phyloP scores from a whole-genome alignment of 2,113 vertebrate species.

The Pangasianodon hypophthalmus region DNA sequence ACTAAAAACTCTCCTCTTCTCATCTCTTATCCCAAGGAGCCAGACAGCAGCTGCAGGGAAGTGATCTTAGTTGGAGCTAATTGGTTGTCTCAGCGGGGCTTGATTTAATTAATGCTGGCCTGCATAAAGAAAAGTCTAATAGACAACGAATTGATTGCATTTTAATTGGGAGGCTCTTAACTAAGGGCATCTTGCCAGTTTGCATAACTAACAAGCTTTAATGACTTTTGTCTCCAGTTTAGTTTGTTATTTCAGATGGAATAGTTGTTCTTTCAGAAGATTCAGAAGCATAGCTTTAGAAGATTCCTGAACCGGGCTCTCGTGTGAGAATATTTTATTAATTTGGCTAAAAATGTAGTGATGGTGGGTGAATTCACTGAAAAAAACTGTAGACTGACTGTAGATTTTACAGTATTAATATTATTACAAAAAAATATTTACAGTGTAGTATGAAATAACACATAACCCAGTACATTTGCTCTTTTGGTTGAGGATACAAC shows the following conservation, averaged over 20 bases:
- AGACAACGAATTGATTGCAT: constrained; percentile 39
- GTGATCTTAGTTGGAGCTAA: constrained; percentile 3
- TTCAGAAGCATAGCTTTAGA: neutral
- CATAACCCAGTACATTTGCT: neutral
- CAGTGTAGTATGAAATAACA: neutral
- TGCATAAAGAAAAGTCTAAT: constrained; percentile 9
- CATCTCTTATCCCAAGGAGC: neutral
- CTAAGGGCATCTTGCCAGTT: constrained; percentile 19
- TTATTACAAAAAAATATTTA: too few species aligned
- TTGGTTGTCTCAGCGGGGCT: constrained; percentile 23
- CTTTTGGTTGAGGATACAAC: neutral
- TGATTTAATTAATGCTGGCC: constrained; percentile 36
- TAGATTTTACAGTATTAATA: neutral
- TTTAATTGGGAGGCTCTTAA: constrained; percentile 38
- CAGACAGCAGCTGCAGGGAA: constrained; percentile 8
- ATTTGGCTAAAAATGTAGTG: neutral
- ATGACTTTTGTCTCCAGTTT: constrained; percentile 16
- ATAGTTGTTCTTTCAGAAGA: neutral
- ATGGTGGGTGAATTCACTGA: neutral
- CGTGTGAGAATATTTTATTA: neutral
- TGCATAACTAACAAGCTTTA: constrained; percentile 22
- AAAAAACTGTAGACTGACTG: neutral
- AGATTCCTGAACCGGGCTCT: neutral
- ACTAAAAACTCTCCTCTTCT: neutral
- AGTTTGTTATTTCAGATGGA: constrained; percentile 25